Evolutionary conservation across 2,113 vertebrate species (phyloP).

Genomic region (Sebastes fasciatus): DNA sequence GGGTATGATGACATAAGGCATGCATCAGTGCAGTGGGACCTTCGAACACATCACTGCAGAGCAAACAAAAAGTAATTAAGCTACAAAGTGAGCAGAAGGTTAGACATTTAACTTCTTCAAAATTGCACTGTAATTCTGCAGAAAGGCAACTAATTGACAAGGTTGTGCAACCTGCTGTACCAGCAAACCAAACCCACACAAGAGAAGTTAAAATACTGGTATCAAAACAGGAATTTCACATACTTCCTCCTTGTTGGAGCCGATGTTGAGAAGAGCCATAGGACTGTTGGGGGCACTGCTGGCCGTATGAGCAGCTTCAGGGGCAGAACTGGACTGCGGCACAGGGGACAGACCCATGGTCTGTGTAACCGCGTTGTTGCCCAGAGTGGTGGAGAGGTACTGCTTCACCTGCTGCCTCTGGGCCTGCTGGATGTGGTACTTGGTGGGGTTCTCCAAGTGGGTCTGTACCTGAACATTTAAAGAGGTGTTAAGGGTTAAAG

Average conservation of each 20-base stretch:
- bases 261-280: constrained; percentile 90
- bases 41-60: constrained; percentile 9
- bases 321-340: constrained; percentile 80
- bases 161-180: constrained; percentile 45
- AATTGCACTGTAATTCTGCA: constrained; percentile 20
- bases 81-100: constrained; percentile 38
- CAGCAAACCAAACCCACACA: constrained; percentile 34
- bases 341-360: constrained; percentile 80
- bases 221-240: constrained; percentile 48
- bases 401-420: constrained; percentile 91
- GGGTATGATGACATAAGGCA: constrained; percentile 52
- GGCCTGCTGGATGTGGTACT: constrained; percentile 91
- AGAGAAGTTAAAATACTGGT: constrained; percentile 21
- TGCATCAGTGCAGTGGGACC: constrained; percentile 56
- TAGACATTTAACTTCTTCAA: constrained; percentile 60
- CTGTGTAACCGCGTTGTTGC: constrained; percentile 85
- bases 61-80: constrained; percentile 70
- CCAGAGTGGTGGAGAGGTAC: constrained; percentile 90
- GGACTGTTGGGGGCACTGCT: constrained; percentile 90
- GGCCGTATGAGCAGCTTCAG: constrained; percentile 78
- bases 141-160: constrained; percentile 16
- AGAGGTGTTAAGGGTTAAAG: neutral
- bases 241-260: constrained; percentile 91
- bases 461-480: constrained; percentile 86
- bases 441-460: constrained; percentile 91